Conservation (phyloP, 92 coral and sea anemone genomes). For the Porites evermanni region DNA sequence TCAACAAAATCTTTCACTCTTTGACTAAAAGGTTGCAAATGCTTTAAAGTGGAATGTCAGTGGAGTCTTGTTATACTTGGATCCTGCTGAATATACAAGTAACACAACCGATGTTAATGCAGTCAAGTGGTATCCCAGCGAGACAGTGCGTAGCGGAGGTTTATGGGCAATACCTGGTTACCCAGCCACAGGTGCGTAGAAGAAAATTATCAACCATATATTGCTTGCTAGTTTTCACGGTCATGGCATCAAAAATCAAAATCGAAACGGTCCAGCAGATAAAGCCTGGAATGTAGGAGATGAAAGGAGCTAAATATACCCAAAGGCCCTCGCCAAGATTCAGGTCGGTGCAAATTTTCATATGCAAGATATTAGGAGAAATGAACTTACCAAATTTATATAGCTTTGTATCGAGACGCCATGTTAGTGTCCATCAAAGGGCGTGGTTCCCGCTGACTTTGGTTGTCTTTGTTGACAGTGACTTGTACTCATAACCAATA, state of each 20-base stretch:
- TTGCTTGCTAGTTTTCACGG: background rate
- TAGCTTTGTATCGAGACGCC: too few relatives aligned
- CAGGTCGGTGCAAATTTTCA: too few relatives aligned
- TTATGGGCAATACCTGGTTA: slow-evolving; percentile 85
- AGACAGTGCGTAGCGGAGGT: slow-evolving; percentile 78
- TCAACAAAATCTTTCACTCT: background rate
- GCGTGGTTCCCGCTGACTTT: too few relatives aligned
- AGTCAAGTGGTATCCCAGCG: slow-evolving; percentile 75
- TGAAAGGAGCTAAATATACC: too few relatives aligned
- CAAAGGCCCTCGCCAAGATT: too few relatives aligned
- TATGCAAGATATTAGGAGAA: too few relatives aligned
- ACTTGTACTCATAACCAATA: too few relatives aligned
- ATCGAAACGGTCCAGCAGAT: too few relatives aligned
- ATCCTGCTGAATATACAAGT: slow-evolving; percentile 75
- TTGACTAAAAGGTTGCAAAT: slow-evolving; percentile 71
- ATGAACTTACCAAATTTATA: too few relatives aligned
- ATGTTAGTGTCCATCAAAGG: too few relatives aligned
- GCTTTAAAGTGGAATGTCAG: slow-evolving; percentile 80
- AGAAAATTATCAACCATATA: background rate
- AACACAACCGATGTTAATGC: slow-evolving; percentile 46
- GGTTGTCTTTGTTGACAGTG: too few relatives aligned
- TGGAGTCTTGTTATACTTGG: slow-evolving; percentile 84
- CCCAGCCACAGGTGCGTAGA: slow-evolving; percentile 81
- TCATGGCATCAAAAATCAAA: background rate
- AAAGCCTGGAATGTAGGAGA: too few relatives aligned